These are phyloP conservation scores for Conus ventricosus DNA, from an alignment of 1,140 invertebrate species.

Conservation along the genomic window DNA sequence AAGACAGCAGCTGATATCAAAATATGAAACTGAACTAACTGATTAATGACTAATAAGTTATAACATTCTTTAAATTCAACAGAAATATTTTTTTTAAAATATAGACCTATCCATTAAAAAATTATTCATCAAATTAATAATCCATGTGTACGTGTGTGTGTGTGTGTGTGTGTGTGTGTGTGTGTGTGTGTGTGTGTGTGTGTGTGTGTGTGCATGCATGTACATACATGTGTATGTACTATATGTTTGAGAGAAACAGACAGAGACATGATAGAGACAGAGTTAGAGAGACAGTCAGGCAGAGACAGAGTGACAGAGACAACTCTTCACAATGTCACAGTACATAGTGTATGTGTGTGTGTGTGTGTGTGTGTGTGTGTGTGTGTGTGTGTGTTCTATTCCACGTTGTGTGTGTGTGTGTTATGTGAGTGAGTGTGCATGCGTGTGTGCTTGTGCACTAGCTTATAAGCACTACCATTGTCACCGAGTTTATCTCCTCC, in stretches of 20 bases:
- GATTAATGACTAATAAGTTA: background rate
- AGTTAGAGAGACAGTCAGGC: background rate
- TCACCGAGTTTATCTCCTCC: too few relatives aligned
- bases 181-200: background rate
- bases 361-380: background rate
- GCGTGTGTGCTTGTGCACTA: background rate
- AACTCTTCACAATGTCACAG: background rate
- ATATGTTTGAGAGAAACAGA: background rate
- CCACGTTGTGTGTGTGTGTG: background rate
- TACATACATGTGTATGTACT: background rate
- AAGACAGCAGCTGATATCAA: background rate
- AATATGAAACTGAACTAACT: background rate
- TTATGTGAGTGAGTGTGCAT: background rate
- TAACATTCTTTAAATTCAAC: background rate
- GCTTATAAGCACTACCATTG: too few relatives aligned
- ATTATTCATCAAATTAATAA: background rate
- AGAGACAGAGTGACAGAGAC: background rate
- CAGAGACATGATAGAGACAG: background rate
- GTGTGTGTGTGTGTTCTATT: background rate
- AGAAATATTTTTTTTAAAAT: background rate
- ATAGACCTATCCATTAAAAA: background rate
- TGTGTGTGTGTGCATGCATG: background rate
- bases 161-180: background rate
- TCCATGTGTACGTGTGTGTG: background rate
- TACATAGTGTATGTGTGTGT: background rate